A percentile compares a stretch with the other conserved stretches of the same genome.
Evolutionary conservation across 2,797 vertebrate species (phyloP).

Genomic region (Sarcophilus harrisii): DNA sequence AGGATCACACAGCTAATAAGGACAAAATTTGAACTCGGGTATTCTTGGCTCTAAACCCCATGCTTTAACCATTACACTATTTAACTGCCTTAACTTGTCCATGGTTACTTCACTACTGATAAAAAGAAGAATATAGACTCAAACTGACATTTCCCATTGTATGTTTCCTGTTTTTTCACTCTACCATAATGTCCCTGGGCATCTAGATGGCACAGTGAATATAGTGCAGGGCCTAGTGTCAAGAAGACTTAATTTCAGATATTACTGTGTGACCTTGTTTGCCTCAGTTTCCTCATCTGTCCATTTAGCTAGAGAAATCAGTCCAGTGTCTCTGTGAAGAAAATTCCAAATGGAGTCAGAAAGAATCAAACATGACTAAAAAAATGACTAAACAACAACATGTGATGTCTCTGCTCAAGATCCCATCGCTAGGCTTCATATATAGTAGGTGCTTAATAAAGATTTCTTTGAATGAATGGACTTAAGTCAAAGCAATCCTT

Average conservation of each 20-base stretch:
- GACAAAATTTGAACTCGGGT: neutral
- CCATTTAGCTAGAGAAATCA: neutral
- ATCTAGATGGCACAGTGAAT: neutral
- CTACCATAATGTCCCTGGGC: neutral
- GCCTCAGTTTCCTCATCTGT: neutral
- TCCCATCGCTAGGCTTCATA: neutral
- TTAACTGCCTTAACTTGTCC: neutral
- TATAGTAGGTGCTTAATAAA: neutral
- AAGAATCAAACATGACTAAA: neutral
- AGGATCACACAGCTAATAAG: neutral
- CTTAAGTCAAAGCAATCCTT: slow-evolving; percentile 41
- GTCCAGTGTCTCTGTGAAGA: neutral
- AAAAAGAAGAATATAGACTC: neutral
- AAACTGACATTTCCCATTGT: neutral
- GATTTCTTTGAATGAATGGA: neutral
- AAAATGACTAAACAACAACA: neutral
- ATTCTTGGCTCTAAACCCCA: neutral
- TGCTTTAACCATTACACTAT: neutral
- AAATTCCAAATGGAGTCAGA: neutral
- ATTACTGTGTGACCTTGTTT: neutral
- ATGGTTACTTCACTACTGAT: neutral
- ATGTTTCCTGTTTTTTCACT: neutral
- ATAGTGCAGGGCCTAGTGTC: neutral
- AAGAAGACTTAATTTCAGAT: neutral
- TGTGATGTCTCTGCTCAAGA: neutral